A percentile compares a stretch with the other conserved stretches of the same genome.
These are phyloP conservation scores for Sturnira hondurensis DNA, from an alignment of 2,113 vertebrate genomes.

Conservation along the genomic window DNA sequence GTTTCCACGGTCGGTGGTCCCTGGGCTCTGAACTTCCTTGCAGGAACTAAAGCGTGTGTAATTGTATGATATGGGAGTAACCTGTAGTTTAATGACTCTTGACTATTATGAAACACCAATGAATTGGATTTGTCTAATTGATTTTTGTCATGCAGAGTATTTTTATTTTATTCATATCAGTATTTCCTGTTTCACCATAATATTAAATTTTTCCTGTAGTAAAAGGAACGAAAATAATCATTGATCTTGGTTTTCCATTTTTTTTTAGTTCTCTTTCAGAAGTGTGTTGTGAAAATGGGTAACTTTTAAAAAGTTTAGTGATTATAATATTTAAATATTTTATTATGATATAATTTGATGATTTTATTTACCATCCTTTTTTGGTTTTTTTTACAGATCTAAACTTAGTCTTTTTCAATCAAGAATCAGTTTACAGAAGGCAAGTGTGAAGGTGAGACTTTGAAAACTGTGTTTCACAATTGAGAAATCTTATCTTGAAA, in stretches of 20 bases:
- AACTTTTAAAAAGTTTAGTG: neutral
- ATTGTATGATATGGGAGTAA: constrained; percentile 1
- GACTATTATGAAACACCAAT: neutral
- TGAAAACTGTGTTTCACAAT: constrained; percentile 10
- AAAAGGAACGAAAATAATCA: constrained; percentile 30
- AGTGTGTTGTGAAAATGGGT: neutral
- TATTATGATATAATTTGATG: constrained; percentile 19
- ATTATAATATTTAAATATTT: constrained; percentile 31
- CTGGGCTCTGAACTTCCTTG: neutral
- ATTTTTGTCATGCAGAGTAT: neutral
- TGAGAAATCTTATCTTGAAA: constrained; percentile 18
- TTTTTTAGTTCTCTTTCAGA: constrained; percentile 8
- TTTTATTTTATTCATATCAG: neutral
- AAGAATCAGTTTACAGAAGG: constrained; percentile 99
- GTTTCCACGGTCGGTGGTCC: neutral
- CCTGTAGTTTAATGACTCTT: neutral
- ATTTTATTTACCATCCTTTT: constrained; percentile 40
- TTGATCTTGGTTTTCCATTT: neutral
- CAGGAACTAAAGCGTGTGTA: neutral
- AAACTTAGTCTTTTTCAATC: constrained; percentile 99
- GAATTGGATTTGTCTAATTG: neutral
- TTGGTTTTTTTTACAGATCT: constrained; percentile 87
- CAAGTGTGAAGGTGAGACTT: constrained; percentile 96
- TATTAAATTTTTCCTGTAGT: neutral
- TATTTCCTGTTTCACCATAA: neutral